These are phyloP conservation scores for Sarcophaga bullata DNA, from an alignment of 1,140 invertebrate genomes.

Conservation along the genomic window DNA sequence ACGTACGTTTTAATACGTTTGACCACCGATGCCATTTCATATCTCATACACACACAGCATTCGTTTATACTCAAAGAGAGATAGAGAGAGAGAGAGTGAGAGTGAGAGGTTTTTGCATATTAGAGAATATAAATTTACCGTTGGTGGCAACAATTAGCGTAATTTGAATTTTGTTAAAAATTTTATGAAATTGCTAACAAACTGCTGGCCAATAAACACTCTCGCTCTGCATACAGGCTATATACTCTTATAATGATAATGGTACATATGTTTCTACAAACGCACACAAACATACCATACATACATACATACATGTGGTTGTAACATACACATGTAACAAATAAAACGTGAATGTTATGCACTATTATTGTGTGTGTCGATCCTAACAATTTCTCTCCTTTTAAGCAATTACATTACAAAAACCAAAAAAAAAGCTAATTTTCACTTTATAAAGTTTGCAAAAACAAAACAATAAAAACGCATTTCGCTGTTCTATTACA, in stretches of 20 bases:
- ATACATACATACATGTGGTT: neutral
- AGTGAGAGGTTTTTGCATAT: conserved; percentile 28
- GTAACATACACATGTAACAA: no score
- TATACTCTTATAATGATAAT: neutral
- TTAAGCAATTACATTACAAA: neutral
- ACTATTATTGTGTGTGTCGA: no score
- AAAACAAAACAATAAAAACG: neutral
- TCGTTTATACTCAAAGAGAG: neutral
- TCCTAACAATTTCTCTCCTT: neutral
- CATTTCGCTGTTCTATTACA: neutral
- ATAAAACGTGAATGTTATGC: no score
- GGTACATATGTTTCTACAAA: neutral
- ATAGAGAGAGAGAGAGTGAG: conserved; percentile 12
- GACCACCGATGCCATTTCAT: neutral
- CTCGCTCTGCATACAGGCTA: neutral
- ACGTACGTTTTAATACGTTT: neutral
- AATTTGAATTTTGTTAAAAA: conserved; percentile 66
- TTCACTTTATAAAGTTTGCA: conserved; percentile 16
- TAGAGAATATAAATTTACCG: no score
- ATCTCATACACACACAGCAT: neutral
- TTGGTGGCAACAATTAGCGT: conserved; percentile 64
- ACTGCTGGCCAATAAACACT: neutral
- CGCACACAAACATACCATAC: neutral
- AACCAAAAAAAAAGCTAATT: conserved; percentile 3
- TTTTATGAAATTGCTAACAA: conserved; percentile 56